Percentiles rank a stretch among this genome's conserved stretches.
phyloP scores from a whole-genome alignment of 2,113 vertebrate species.

The Strigops habroptila region DNA sequence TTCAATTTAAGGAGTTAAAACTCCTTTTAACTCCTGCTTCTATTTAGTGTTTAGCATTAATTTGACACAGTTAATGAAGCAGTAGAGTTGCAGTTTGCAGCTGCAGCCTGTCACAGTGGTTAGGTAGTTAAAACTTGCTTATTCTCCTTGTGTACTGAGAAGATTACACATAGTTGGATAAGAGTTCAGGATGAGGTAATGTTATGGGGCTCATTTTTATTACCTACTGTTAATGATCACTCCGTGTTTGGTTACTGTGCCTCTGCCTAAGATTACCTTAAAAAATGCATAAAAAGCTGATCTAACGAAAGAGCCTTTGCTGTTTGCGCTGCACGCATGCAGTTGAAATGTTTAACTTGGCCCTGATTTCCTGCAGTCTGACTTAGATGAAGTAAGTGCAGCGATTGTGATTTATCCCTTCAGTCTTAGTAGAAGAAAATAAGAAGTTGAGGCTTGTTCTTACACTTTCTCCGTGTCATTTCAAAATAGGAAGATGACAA shows the following conservation, averaged over 20 bases:
- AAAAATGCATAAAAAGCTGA: neutral
- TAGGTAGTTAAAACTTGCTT: neutral
- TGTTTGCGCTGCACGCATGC: neutral
- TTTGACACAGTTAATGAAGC: neutral
- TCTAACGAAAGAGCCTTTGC: neutral
- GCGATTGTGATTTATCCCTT: neutral
- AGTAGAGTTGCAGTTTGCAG: neutral
- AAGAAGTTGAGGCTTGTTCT: neutral
- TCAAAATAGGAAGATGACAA: neutral
- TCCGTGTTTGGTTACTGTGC: neutral
- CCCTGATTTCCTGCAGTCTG: neutral
- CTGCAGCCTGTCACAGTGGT: neutral
- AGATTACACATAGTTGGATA: neutral
- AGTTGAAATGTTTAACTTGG: constrained; percentile 1
- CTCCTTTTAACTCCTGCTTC: neutral
- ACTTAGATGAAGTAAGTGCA: neutral
- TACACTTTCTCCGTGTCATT: neutral
- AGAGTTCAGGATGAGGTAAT: neutral
- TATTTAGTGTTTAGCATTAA: neutral
- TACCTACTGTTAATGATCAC: neutral
- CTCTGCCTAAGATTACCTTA: neutral
- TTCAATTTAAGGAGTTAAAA: neutral
- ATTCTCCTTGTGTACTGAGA: neutral
- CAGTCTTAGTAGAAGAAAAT: neutral
- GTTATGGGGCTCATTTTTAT: neutral